These are phyloP conservation scores for Drosophila gunungcola DNA, from an alignment of 1,140 invertebrate genomes.

Conservation along the genomic window DNA sequence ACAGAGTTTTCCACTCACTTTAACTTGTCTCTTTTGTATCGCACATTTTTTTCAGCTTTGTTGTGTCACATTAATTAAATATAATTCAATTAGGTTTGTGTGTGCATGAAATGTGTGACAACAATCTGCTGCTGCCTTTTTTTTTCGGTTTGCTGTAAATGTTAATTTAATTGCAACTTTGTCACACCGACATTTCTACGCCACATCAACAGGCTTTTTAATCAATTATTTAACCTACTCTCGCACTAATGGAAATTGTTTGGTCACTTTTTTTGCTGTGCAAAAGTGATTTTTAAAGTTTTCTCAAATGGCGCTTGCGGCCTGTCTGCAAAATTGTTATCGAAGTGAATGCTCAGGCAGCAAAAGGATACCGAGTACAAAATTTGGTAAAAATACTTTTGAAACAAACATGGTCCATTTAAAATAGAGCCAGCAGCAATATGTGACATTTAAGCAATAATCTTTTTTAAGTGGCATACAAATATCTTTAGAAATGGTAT, in stretches of 20 bases:
- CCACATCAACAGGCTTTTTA: slow-evolving; percentile 57
- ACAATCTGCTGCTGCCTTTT: slow-evolving; percentile 8
- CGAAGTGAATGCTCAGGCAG: neutral
- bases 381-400: neutral
- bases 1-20: slow-evolving; percentile 16
- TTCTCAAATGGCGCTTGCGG: slow-evolving; percentile 26
- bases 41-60: neutral
- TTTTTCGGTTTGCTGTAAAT: slow-evolving; percentile 26
- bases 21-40: neutral
- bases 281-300: slow-evolving; percentile 25
- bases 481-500: too few species aligned
- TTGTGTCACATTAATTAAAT: slow-evolving; percentile 66
- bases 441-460: too few species aligned
- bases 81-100: slow-evolving; percentile 45
- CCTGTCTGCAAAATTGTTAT: slow-evolving; percentile 1
- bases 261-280: slow-evolving; percentile 4
- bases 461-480: too few species aligned
- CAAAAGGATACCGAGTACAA: neutral
- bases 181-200: slow-evolving; percentile 38
- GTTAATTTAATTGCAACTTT: slow-evolving; percentile 77
- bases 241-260: slow-evolving; percentile 46
- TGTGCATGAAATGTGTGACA: slow-evolving; percentile 16
- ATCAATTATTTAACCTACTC: slow-evolving; percentile 62
- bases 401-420: neutral
- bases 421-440: neutral